These are phyloP conservation scores for Lepilemur ruficaudatus DNA, from an alignment of 2,797 vertebrate genomes.

Conservation along the genomic window DNA sequence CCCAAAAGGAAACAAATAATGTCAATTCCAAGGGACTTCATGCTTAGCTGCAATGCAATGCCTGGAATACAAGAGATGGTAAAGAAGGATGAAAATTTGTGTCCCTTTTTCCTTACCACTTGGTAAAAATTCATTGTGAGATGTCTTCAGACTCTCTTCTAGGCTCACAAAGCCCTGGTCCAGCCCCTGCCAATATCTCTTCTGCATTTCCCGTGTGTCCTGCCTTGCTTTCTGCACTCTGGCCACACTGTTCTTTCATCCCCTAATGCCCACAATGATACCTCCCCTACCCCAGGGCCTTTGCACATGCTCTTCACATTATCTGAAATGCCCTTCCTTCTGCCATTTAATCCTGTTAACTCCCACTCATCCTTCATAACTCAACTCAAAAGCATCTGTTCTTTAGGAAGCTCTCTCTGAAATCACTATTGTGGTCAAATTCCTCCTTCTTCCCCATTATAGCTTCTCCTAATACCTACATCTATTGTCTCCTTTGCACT, in stretches of 20 bases:
- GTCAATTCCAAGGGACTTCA: conserved; percentile 54
- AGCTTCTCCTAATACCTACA: neutral
- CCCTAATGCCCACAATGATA: neutral
- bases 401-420: neutral
- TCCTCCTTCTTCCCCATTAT: neutral
- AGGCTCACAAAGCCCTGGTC: neutral
- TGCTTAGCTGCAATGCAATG: neutral
- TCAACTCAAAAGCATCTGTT: neutral
- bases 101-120: neutral
- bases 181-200: neutral
- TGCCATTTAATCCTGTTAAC: neutral
- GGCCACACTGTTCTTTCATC: neutral
- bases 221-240: neutral
- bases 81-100: neutral
- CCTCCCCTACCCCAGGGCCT: neutral
- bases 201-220: neutral
- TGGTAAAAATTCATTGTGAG: neutral
- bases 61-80: neutral
- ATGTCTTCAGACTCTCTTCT: neutral
- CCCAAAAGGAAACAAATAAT: conserved; percentile 62
- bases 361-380: neutral
- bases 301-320: neutral
- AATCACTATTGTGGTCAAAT: neutral
- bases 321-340: neutral
- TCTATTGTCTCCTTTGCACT: neutral